Percentiles rank a stretch among this genome's conserved stretches.
phyloP scores from a whole-genome alignment of 2,113 vertebrate genomes.

The Murina feae region DNA sequence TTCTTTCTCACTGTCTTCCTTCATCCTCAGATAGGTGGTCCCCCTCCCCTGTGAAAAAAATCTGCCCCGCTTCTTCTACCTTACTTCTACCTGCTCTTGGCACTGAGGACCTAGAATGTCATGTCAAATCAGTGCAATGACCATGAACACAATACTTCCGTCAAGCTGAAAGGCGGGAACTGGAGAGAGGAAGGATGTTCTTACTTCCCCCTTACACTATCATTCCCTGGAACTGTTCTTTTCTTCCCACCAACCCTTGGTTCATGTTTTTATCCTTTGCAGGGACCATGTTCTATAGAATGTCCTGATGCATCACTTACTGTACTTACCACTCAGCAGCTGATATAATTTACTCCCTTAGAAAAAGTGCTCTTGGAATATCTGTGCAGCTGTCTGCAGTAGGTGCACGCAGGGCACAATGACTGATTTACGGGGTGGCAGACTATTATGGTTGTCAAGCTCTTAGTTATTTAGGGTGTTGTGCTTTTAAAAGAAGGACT shows the following conservation, averaged over 20 bases:
- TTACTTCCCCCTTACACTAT: background rate
- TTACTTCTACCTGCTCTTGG: background rate
- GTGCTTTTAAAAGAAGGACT: constrained; percentile 24
- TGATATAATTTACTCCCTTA: constrained; percentile 42
- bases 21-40: background rate
- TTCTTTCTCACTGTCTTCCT: background rate
- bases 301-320: background rate
- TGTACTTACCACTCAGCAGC: constrained; percentile 40
- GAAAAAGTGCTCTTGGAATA: constrained; percentile 52
- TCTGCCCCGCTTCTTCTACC: background rate
- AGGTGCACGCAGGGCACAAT: background rate
- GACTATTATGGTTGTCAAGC: background rate
- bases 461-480: constrained; percentile 18
- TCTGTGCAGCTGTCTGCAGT: constrained; percentile 49
- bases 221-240: background rate
- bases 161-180: background rate
- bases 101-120: background rate
- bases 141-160: background rate
- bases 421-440: constrained; percentile 26
- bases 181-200: background rate
- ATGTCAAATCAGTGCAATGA: background rate
- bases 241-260: background rate
- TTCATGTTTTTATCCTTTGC: background rate
- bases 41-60: background rate
- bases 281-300: constrained; percentile 4